phyloP scores from a whole-genome alignment of 2,113 vertebrate genomes.

The Shinisaurus crocodilurus region DNA sequence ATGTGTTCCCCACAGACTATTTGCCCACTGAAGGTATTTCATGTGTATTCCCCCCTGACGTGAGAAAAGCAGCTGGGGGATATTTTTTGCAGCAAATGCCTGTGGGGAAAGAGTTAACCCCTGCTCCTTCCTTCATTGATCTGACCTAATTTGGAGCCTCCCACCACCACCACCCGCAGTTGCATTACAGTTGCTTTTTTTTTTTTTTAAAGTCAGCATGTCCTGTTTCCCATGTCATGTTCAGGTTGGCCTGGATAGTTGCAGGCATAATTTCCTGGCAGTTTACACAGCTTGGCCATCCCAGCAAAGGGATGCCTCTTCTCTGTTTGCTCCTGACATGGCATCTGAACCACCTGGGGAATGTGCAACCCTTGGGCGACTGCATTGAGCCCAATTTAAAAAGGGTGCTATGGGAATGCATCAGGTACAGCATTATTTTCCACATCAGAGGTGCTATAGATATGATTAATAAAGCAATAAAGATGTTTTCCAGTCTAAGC shows the following conservation, averaged over 20 bases:
- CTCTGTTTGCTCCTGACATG: not conserved
- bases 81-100: no score
- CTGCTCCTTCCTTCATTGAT: no score
- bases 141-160: no score
- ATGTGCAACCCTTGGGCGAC: not conserved
- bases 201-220: no score
- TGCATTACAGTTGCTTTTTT: no score
- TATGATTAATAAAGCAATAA: not conserved
- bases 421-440: not conserved
- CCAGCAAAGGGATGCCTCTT: not conserved
- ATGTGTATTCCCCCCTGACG: no score
- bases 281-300: not conserved
- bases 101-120: no score
- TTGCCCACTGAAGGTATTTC: no score
- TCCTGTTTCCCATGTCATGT: not conserved
- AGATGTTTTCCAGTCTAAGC: slow-evolving; percentile 9
- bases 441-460: not conserved
- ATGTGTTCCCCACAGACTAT: no score
- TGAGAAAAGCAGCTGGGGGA: no score
- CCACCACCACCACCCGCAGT: no score
- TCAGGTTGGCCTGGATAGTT: not conserved
- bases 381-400: not conserved
- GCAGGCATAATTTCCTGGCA: not conserved
- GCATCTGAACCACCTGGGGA: not conserved
- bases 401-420: not conserved